These are phyloP conservation scores for Capreolus pygargus DNA, from an alignment of 2,113 vertebrate species.

Conservation along the genomic window DNA sequence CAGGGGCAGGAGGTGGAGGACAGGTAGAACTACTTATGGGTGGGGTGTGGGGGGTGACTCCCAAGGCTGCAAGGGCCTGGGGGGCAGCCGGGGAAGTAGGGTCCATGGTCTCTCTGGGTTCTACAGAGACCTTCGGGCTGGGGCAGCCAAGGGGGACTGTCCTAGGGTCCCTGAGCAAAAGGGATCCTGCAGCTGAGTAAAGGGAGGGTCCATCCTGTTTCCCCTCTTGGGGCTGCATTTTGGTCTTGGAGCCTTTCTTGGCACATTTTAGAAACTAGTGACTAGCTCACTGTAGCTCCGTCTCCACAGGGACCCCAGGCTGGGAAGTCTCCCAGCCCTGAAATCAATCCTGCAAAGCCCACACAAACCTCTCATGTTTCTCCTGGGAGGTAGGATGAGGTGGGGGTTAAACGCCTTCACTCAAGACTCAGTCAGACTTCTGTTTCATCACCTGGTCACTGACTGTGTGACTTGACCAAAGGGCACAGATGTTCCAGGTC, in stretches of 20 bases:
- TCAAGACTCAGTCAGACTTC: not conserved
- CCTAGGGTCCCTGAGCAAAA: not conserved
- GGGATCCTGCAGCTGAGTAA: not conserved
- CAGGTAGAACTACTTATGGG: not conserved
- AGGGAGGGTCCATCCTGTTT: not conserved
- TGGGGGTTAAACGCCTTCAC: not conserved
- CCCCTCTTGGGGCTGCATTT: not conserved
- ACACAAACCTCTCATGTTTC: not conserved
- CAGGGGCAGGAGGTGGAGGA: not conserved
- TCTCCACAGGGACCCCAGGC: not conserved
- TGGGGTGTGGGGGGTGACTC: not conserved
- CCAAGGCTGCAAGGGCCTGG: not conserved
- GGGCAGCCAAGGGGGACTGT: not conserved
- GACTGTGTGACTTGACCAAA: not conserved
- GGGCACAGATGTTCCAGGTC: not conserved
- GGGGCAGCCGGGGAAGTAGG: fast-evolving
- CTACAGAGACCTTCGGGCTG: not conserved
- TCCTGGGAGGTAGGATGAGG: not conserved
- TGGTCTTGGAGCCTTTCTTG: not conserved
- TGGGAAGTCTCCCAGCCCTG: not conserved
- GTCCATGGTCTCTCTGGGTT: not conserved
- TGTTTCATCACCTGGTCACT: not conserved
- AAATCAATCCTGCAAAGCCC: not conserved
- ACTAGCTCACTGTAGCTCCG: not conserved
- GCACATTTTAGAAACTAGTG: not conserved